Base-by-base conservation (phyloP, 2,797 vertebrate species). In the Otus scops region DNA sequence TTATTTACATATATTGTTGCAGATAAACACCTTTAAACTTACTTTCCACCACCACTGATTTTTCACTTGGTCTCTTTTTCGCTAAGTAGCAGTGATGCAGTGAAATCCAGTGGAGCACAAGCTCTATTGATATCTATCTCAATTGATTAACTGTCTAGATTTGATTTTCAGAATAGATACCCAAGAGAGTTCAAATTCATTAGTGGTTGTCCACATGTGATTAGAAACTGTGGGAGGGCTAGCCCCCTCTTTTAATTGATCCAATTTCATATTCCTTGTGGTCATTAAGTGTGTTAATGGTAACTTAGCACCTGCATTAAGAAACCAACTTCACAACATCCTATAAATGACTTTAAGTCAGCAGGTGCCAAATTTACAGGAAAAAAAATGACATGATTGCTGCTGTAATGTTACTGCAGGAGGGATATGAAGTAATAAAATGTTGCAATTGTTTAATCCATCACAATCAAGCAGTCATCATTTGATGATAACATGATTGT, bases 61-160 rank as follows among this genome's bases (percentile, higher is more conserved):
- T 48, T 93, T 77, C 43, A 56, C n/a, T 71, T 83, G 68, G 36
- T 17, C 16, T 88, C 21, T 78, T 82, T 64, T 61, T 27, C 34
- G 84, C 32, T 69, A 82, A 43, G 59, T 56, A 88, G 59, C 28
- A 70, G 18, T 38, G 63, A 77, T 89, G 67, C 57, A 83, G 50
- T 75, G 61, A 39, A 91, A 96, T 92, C 87, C 89, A 95, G 82
- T 3, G 3, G 50, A 83, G 70, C 63, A 39, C 60, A 88, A 86
- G 30, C 67, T 87, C 84, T 43, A 39, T 6, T 94, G 88, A 83
- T 94, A 95, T 85, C 89, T 96, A 87, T 97, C 94, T 95, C 96
- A 94, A 97, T 95, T 94, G 97, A 97, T 97, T 96, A 97, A 93
- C 89, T 93, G 96, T 95, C 95, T 95, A 83, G 75, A 94, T 96